Base-by-base conservation (phyloP, 2,113 vertebrate genomes). In the Actenoides lindsayi region DNA sequence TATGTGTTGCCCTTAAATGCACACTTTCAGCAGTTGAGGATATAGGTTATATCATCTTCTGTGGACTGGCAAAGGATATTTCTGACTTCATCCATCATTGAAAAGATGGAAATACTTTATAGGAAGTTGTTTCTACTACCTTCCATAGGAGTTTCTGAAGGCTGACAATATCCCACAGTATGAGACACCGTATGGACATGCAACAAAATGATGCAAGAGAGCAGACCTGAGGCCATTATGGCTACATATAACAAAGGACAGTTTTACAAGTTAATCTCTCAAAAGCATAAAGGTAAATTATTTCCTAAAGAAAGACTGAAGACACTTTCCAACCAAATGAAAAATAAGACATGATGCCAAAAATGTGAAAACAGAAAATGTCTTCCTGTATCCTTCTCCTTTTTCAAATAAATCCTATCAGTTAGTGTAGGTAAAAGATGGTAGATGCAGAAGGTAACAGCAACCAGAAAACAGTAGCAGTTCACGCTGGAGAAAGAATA, bases 261-360 rank as follows among this genome's bases (percentile, higher is more conserved):
- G 13, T 86, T 97, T 95, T 67, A 67, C 41, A 92, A 64, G 21
- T 30, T 92, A 93, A 68, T 41, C 9, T 70, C 60, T 87, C 19
- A 79, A 70, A 92, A 77, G 20, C 48, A 44, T 62, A 51, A 44
- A 64, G 44, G 73, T 80, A 64, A 91, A 79, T 90, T 90, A 94
- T 81, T 88, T 96, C 51, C 30, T 73, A 62, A 90, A 94, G 28
- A 87, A 83, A 76, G 27, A 83, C 27, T 3, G 3, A 69, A 89
- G 37, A 95, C 87, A 31, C 18, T 78, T 69, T 69, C 31, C 28
- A 81, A 35, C 5, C 31, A 88, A 60, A 89, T 68, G 37, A 92
- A 87, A 82, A 95, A 85, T 65, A 46, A 64, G 19, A 83, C 6
- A 44, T 27, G 14, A 50, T 80, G 15, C 8, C 3, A n/a, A 89